Percentiles rank a stretch among this genome's conserved stretches.
phyloP scores from a whole-genome alignment of 2,113 vertebrate genomes.

The Coreoperca whiteheadi region DNA sequence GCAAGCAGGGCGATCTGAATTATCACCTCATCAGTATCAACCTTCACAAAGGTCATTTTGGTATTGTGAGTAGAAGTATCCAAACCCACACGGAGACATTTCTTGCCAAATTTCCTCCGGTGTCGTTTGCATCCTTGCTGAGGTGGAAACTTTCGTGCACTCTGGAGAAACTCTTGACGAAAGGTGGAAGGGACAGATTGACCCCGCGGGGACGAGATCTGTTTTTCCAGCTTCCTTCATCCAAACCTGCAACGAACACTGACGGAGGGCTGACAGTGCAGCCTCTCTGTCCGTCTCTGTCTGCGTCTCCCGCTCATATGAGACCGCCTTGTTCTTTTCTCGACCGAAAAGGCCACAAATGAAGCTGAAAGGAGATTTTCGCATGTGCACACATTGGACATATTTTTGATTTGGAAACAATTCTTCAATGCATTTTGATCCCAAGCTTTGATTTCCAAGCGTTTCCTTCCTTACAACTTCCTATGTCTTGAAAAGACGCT shows the following conservation, averaged over 20 bases:
- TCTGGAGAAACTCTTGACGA: conserved; percentile 37
- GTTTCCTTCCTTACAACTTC: background rate
- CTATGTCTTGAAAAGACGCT: background rate
- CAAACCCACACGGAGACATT: conserved; percentile 22
- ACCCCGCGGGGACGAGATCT: conserved; percentile 48
- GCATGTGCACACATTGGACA: too few relatives aligned
- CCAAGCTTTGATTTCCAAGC: background rate
- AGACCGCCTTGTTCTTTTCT: conserved; percentile 14
- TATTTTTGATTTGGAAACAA: background rate
- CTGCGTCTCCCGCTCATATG: background rate
- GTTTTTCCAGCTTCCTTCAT: conserved; percentile 35
- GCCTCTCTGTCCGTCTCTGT: conserved; percentile 23
- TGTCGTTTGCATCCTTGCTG: conserved; percentile 8
- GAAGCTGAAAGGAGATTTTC: background rate
- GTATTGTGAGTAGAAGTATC: background rate
- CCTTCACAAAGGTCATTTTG: conserved; percentile 11
- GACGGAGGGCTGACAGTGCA: conserved; percentile 38
- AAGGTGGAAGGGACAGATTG: conserved; percentile 59
- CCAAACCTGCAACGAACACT: conserved; percentile 10
- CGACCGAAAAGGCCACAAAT: background rate
- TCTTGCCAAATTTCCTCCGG: conserved; percentile 32
- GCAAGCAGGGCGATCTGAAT: background rate
- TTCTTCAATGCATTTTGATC: background rate
- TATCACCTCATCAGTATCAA: background rate
- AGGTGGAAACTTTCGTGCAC: conserved; percentile 36